Evolutionary conservation across 2,113 vertebrate genomes (phyloP), one percentile per base, ranked within the genome.

Genomic region (Anarrhichthys ocellatus): DNA sequence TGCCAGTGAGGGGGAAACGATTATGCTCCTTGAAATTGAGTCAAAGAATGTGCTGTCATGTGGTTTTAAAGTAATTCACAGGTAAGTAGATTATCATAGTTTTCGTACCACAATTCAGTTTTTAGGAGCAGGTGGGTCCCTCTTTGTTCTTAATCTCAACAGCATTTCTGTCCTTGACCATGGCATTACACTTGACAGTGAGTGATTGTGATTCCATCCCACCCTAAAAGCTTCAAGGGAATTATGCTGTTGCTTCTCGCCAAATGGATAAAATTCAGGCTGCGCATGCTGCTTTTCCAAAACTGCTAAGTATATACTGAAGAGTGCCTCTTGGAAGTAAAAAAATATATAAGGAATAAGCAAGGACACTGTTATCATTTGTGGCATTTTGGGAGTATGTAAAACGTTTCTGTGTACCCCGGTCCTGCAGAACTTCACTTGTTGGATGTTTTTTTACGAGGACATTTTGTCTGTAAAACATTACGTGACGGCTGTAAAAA

Each of bases 1-100:
- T 5, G 44, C 15, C 27, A 42, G 24, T 5, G 6, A 59, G 14
- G 32, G 32, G 52, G 27, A 50, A 64, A 48, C 20, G 48, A 36
- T 63, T 67, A 44, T 34, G 7, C 42, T 22, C 34, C 58, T 38
- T 62, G 36, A 82, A 82, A 76, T 42, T 48, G 17, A 4, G 59
- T 27, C 1, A 64, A 69, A 77, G 52, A 73, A 44, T 73, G 24
- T 76, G 78, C 80, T 66, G 65, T 65, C 27, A 27, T 76, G 52
- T 42, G 29, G 48, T 68, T 81, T 83, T 38, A 44, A 42, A 58
- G 50, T 32, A 24, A 52, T 48, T 83, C 61, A 59, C 50, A 59
- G 56, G 54, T 50, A 73, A 80, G 40, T 59, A 42, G 48, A 83
- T 83, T 87, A 88, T 78, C 29, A 4, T 42, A 70, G 62, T 56